Percentiles rank a stretch among this genome's conserved stretches.
phyloP scores from a whole-genome alignment of 2,797 vertebrate genomes.

The Rhinatrema bivittatum region DNA sequence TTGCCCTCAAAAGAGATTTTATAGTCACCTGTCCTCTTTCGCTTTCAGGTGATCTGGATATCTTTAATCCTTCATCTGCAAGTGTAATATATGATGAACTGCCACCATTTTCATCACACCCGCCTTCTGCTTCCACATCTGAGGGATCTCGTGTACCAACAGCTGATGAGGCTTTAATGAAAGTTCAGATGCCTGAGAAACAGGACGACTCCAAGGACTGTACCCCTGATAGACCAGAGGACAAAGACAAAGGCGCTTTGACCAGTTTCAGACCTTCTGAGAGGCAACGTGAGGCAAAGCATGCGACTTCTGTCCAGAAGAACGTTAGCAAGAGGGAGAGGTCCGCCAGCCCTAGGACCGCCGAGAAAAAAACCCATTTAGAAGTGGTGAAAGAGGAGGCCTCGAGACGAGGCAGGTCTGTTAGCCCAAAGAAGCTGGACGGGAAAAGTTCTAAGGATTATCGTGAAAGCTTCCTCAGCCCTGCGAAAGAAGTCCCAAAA shows the following conservation, averaged over 20 bases:
- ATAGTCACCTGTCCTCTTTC: background rate
- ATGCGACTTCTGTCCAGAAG: slow-evolving; percentile 45
- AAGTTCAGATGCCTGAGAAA: slow-evolving; percentile 45
- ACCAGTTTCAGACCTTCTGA: slow-evolving; percentile 33
- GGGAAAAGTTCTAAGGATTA: slow-evolving; percentile 15
- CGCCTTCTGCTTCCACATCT: slow-evolving; percentile 58
- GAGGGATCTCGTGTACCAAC: slow-evolving; percentile 55
- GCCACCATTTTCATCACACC: slow-evolving; percentile 61
- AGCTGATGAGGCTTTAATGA: slow-evolving; percentile 51
- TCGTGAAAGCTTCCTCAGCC: slow-evolving; percentile 19
- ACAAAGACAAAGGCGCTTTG: slow-evolving; percentile 47
- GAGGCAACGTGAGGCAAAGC: slow-evolving; percentile 36
- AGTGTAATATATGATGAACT: slow-evolving; percentile 75
- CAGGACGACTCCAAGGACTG: slow-evolving; percentile 47
- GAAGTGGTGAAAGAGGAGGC: slow-evolving; percentile 23
- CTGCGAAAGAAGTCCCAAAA: slow-evolving; percentile 26
- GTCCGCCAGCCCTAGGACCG: slow-evolving; percentile 37
- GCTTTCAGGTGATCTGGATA: slow-evolving; percentile 75
- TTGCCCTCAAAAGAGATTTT: too few relatives aligned
- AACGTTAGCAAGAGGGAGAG: slow-evolving; percentile 31
- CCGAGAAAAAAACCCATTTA: slow-evolving; percentile 32
- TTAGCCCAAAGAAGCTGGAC: slow-evolving; percentile 46
- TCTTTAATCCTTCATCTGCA: slow-evolving; percentile 66
- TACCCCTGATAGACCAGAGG: slow-evolving; percentile 44
- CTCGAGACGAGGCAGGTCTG: slow-evolving; percentile 40